Conservation (phyloP, 2,797 vertebrate genomes). For the Potorous gilbertii region DNA sequence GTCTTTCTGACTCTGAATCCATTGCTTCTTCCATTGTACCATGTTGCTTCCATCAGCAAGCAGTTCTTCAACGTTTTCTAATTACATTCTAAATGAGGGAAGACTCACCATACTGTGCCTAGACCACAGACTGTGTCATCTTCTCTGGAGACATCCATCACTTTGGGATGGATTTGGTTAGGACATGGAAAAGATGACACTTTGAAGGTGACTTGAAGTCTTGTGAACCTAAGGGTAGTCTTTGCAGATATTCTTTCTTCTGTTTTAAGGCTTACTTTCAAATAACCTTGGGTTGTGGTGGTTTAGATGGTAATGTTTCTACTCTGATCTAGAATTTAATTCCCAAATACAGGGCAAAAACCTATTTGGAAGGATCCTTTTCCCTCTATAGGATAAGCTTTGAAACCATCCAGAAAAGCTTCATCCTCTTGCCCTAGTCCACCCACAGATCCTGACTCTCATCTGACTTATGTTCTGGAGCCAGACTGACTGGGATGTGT, state of each 20-base stretch:
- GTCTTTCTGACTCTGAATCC: no score
- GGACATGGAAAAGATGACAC: neutral
- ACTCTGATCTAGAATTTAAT: neutral
- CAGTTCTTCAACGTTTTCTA: neutral
- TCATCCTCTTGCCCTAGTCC: neutral
- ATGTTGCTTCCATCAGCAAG: neutral
- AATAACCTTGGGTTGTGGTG: neutral
- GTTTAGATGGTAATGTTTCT: neutral
- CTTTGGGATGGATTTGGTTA: neutral
- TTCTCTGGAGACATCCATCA: neutral
- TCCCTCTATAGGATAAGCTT: neutral
- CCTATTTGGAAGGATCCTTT: conserved; percentile 17
- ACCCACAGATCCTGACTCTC: conserved; percentile 8
- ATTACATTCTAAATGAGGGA: neutral
- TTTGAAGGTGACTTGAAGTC: neutral
- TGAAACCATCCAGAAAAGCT: conserved; percentile 18
- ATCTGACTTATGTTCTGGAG: neutral
- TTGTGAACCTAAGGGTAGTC: neutral
- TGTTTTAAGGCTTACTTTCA: neutral
- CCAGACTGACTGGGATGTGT: neutral
- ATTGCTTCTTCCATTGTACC: neutral
- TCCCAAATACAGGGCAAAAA: neutral
- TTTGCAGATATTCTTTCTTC: fast-evolving
- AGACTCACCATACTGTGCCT: neutral
- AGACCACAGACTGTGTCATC: neutral